A percentile compares a stretch with the other conserved stretches of the same genome.
These are phyloP conservation scores for Umimayanthus kanabou DNA, from an alignment of 92 coral and sea anemone species.

Conservation along the genomic window DNA sequence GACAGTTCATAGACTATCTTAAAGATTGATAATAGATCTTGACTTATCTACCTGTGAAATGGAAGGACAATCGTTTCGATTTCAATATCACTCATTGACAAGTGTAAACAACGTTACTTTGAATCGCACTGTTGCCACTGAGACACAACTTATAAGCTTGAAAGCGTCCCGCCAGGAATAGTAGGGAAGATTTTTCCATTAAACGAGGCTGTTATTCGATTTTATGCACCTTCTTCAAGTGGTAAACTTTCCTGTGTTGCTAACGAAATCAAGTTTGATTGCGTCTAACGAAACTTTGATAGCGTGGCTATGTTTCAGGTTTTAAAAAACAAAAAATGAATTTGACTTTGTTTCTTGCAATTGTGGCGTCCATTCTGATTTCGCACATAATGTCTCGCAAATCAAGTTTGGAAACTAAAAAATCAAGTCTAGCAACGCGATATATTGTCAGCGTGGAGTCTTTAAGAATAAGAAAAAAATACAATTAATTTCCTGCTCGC, in stretches of 20 bases:
- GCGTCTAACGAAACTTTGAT: background rate
- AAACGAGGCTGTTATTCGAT: background rate
- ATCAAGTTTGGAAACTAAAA: background rate
- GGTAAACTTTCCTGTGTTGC: background rate
- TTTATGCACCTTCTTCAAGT: background rate
- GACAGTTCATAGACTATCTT: background rate
- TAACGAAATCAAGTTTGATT: background rate
- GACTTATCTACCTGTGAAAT: background rate
- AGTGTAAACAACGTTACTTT: constrained; percentile 1
- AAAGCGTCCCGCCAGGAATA: constrained; percentile 3
- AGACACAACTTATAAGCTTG: background rate
- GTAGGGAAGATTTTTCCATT: background rate
- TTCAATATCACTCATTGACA: constrained; percentile 21
- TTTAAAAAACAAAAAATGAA: background rate
- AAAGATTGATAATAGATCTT: background rate
- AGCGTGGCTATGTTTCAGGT: too few relatives aligned
- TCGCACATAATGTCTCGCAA: background rate
- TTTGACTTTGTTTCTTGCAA: background rate
- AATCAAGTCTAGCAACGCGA: background rate
- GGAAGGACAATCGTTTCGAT: background rate
- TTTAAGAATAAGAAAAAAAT: background rate
- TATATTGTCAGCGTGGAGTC: constrained; percentile 1
- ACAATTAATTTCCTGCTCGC: background rate
- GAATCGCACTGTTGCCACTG: background rate
- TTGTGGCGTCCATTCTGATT: background rate